Evolutionary conservation across 1,140 invertebrate species (phyloP).

Genomic region (Camponotus vicinus): DNA sequence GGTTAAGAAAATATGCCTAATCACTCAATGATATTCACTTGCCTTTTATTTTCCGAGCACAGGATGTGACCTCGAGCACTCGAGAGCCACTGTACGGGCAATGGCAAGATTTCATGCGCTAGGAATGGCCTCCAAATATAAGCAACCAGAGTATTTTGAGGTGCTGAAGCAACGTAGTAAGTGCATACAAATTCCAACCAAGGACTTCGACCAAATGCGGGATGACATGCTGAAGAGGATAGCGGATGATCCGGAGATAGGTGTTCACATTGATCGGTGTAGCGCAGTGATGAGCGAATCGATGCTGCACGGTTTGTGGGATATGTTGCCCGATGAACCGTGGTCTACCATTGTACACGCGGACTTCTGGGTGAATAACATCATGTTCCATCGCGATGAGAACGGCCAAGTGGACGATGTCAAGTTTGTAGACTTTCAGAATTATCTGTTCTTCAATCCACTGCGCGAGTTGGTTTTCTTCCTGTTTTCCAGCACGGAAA

Average conservation of each 20-base stretch:
- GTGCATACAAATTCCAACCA: conserved; percentile 46
- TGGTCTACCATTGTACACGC: conserved; percentile 87
- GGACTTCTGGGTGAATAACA: conserved; percentile 89
- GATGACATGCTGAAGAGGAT: conserved; percentile 74
- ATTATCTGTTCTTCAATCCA: conserved; percentile 86
- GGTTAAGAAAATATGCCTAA: not conserved
- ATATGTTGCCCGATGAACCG: conserved; percentile 76
- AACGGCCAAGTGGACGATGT: conserved; percentile 81
- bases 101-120: conserved; percentile 88
- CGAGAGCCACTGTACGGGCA: conserved; percentile 84
- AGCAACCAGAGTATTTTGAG: conserved; percentile 86
- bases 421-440: conserved; percentile 89
- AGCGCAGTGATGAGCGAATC: conserved; percentile 63
- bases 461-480: conserved; percentile 88
- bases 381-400: conserved; percentile 85
- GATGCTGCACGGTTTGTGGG: conserved; percentile 65
- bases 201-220: conserved; percentile 6
- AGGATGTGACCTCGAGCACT: conserved; percentile 86
- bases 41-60: conserved; percentile 20
- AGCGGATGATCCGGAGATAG: conserved; percentile 73
- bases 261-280: conserved; percentile 70
- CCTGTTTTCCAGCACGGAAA: conserved; percentile 86
- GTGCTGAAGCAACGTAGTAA: conserved; percentile 77
- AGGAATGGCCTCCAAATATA: conserved; percentile 86
- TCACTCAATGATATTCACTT: not conserved